Percentiles rank a stretch among this genome's conserved stretches.
Conservation (phyloP, 2,888 invertebrate genomes). For the Eristalis arbustorum region DNA sequence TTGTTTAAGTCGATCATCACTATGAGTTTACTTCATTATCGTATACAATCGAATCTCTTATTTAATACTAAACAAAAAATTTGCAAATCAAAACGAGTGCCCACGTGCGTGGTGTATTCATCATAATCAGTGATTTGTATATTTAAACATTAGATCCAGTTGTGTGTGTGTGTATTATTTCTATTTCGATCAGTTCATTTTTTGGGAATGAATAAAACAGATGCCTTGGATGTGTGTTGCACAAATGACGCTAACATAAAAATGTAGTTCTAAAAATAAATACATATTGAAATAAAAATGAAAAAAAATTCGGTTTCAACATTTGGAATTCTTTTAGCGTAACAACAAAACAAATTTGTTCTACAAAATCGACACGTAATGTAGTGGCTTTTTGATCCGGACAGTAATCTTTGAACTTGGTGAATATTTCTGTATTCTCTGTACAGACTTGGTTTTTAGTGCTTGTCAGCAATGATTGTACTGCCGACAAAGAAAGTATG, state of each 20-base stretch:
- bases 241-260: neutral
- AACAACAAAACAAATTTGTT: neutral
- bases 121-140: neutral
- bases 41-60: neutral
- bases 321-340: neutral
- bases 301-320: neutral
- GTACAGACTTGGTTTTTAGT: neutral
- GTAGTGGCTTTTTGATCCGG: neutral
- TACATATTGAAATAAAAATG: neutral
- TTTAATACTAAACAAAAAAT: neutral
- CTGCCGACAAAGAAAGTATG: neutral
- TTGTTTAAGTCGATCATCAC: neutral
- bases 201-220: neutral
- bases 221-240: neutral
- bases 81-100: neutral
- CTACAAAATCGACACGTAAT: neutral
- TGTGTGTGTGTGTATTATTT: neutral
- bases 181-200: neutral
- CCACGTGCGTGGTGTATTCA: neutral
- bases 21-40: neutral
- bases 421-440: neutral
- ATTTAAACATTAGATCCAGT: neutral
- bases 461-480: neutral
- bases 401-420: neutral
- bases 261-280: neutral